phyloP scores from a whole-genome alignment of 2,113 vertebrate genomes.

The Stomatorhinus ivindoensis region DNA sequence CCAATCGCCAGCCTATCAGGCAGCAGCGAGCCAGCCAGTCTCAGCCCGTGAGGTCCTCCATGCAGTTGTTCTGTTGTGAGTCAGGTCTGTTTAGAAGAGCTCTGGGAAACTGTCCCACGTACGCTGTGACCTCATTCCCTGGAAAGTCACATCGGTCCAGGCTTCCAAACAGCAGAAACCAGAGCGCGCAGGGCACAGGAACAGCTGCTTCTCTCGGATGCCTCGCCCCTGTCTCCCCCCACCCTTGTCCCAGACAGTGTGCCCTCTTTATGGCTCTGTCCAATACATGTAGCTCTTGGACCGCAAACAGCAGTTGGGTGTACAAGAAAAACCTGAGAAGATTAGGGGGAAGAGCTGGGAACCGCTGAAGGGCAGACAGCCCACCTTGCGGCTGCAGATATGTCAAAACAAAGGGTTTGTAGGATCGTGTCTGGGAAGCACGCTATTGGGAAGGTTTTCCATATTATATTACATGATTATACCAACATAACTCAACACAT shows the following conservation, averaged over 20 bases:
- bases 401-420: background rate
- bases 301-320: background rate
- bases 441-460: background rate
- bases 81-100: conserved; percentile 24
- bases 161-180: conserved; percentile 16
- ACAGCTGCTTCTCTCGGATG: conserved; percentile 48
- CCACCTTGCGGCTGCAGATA: background rate
- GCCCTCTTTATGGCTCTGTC: background rate
- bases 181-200: conserved; percentile 32
- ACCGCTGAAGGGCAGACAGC: background rate
- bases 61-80: conserved; percentile 16
- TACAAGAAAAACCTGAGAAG: background rate
- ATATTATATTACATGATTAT: background rate
- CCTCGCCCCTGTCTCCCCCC: background rate
- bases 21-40: background rate
- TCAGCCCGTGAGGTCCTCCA: background rate
- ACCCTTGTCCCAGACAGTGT: background rate
- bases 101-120: conserved; percentile 37
- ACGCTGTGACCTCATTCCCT: conserved; percentile 31
- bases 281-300: background rate
- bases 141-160: conserved; percentile 43
- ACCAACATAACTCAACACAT: background rate
- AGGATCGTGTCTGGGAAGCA: background rate
- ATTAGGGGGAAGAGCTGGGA: background rate
- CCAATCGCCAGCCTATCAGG: background rate